Evolutionary conservation across 2,113 vertebrate genomes (phyloP), one percentile per base, ranked within the genome.

Genomic region (Thunnus maccoyii): DNA sequence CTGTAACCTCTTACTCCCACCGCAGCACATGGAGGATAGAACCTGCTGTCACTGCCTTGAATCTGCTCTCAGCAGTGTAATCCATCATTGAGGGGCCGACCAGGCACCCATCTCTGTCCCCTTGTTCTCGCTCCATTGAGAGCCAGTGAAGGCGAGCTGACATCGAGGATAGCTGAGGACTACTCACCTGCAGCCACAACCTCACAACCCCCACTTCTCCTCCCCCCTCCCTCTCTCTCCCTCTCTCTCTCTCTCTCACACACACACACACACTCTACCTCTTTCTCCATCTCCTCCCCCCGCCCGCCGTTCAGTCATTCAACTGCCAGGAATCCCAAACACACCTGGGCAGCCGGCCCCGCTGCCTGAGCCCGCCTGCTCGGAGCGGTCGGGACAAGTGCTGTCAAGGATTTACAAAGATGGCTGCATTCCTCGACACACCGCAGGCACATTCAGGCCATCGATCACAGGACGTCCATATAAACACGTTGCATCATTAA

Each of bases 61-160:
- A 60, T 65, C 78, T 44, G 85, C 90, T 91, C 90, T 95, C 95
- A 94, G 85, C 92, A 78, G 64, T 8, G 72, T 76, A 64, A 95
- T 95, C 91, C 87, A 95, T 95, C 94, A 95, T 1, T 6, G 83
- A 32, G 83, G 84, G 88, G 86, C 86, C 80, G 11, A 74, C 27
- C 61, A 51, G 79, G 56, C 50, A 32, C 84, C 65, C 57, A 44
- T 74, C 90, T 78, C 86, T 76, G 72, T 89, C 89, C 82, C 82
- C 90, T 84, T 93, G 78, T 94, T 94, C 87, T 82, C 86, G 90
- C 94, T 93, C 92, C 89, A 95, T 95, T 95, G 93, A 95, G 87
- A 93, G 78, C 90, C 85, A 93, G 75, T 94, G 92, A 93, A 86
- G 92, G 92, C 62, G 60, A 93, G 93, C 90, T 88, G 92, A 94